Base-by-base conservation (phyloP, 2,797 vertebrate species). In the Syndactyla subalaris region DNA sequence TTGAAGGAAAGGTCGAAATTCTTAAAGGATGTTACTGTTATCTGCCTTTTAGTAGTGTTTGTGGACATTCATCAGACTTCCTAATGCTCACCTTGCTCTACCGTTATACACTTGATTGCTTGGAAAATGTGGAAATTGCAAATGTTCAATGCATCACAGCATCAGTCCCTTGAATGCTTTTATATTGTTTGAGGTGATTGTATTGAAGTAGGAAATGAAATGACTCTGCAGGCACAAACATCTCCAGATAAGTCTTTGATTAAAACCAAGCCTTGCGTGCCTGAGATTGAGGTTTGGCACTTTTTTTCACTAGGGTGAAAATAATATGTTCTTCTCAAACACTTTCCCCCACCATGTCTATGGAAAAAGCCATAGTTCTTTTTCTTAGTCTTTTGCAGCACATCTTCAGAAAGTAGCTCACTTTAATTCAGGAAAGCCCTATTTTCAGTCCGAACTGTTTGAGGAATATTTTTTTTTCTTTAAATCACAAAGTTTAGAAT, bases 331-430 rank as follows among this genome's bases (percentile, higher is more conserved):
- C 32, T 81, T 92, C 41, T 20, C 49, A 57, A 48, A 61, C 4
- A 2, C 45, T 57, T 45, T 2, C 2, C 8, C 6, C 9, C 7
- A 0, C 1, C 1, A 0, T n/a, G 4, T 54, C 70, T 78, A 1
- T 70, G 20, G 57, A 65, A 82, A 78, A 72, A 62, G 7, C 46
- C 58, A 6, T 51, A 38, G 4, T 45, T 71, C 52, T 59, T 86
- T 76, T 55, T 38, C 8, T 15, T 79, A 8, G 39, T 63, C 51
- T 65, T 34, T n/a, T 52, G n/a, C 18, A 36, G 22, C 23, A 29
- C 34, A 89, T 82, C 4, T 57, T 76, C 34, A 21, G 9, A 65
- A 88, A 23, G 36, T 41, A 63, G 24, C 17, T 89, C 34, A 7
- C 30, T 75, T 75, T 55, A 34, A n/a, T 84, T 93, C 55, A 29